These are phyloP conservation scores for Melanotaenia pygmaea DNA, from an alignment of 2,797 vertebrate genomes.

Conservation along the genomic window DNA sequence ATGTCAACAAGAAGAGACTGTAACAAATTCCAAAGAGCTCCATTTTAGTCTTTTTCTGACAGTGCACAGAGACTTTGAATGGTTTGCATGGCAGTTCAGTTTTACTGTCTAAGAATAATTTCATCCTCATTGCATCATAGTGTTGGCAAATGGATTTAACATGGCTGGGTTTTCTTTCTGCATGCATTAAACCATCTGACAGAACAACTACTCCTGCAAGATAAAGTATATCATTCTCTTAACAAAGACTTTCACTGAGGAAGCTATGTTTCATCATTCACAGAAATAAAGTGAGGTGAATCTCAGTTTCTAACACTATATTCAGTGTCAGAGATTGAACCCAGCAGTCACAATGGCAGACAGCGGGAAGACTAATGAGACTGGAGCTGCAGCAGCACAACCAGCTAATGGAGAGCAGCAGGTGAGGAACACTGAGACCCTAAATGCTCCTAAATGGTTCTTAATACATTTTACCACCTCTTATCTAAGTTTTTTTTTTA, in stretches of 20 bases:
- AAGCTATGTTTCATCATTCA: conserved; percentile 56
- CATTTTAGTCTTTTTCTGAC: conserved; percentile 22
- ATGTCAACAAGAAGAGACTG: neutral
- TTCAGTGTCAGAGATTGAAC: conserved; percentile 65
- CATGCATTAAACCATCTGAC: conserved; percentile 46
- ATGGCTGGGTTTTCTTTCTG: conserved; percentile 43
- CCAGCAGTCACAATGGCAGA: conserved; percentile 78
- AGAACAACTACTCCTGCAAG: conserved; percentile 33
- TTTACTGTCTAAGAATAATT: conserved; percentile 49
- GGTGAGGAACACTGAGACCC: conserved; percentile 68
- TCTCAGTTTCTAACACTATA: conserved; percentile 46
- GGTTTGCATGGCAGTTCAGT: conserved; percentile 36
- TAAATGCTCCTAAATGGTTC: conserved; percentile 22
- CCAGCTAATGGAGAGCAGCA: conserved; percentile 72
- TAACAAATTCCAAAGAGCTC: conserved; percentile 12
- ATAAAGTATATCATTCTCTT: conserved; percentile 42
- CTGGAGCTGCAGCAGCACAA: conserved; percentile 53
- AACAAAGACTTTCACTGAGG: conserved; percentile 43
- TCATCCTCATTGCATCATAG: conserved; percentile 70
- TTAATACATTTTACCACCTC: conserved; percentile 37
- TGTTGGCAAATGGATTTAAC: conserved; percentile 68
- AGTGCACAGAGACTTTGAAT: conserved; percentile 8
- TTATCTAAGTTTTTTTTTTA: conserved; percentile 14
- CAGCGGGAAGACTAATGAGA: conserved; percentile 63
- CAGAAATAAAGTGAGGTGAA: conserved; percentile 39